phyloP scores from a whole-genome alignment of 1,140 invertebrate species.

The Ceratosolen solmsi region DNA sequence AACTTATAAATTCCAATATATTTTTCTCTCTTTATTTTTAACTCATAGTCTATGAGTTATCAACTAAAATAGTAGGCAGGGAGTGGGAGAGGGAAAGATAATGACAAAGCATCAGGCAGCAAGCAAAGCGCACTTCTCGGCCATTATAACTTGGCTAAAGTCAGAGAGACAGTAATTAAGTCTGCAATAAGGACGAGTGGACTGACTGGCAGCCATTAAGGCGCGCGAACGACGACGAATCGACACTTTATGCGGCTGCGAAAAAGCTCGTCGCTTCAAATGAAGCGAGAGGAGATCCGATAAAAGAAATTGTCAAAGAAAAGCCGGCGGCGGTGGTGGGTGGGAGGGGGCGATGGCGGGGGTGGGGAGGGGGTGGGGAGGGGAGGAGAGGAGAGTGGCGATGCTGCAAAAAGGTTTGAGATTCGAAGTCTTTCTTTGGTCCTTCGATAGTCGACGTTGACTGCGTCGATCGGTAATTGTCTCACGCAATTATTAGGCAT shows the following conservation, averaged over 20 bases:
- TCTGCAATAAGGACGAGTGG: conserved; percentile 73
- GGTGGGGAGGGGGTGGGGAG: conserved; percentile 8
- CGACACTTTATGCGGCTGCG: conserved; percentile 71
- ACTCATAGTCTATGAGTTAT: no score
- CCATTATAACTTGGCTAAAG: conserved; percentile 73
- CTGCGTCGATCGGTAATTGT: conserved; percentile 63
- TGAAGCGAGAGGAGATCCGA: conserved; percentile 70
- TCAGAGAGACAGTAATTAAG: conserved; percentile 72
- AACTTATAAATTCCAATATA: no score
- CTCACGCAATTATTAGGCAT: conserved; percentile 66
- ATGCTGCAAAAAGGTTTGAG: conserved; percentile 52
- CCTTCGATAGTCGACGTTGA: conserved; percentile 14
- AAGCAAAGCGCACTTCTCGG: conserved; percentile 59
- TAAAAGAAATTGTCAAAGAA: conserved; percentile 72
- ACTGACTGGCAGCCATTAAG: conserved; percentile 67
- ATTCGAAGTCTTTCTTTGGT: conserved; percentile 53
- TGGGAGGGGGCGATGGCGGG: conserved; percentile 37
- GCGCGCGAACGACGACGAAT: conserved; percentile 62
- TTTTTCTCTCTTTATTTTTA: no score
- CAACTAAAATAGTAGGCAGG: background rate
- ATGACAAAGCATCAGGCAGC: background rate
- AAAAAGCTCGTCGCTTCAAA: conserved; percentile 70
- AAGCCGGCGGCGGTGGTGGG: conserved; percentile 33
- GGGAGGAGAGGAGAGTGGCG: conserved; percentile 42
- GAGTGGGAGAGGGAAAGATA: background rate